Evolutionary conservation across 2,888 invertebrate genomes (phyloP), one percentile per base, ranked within the genome.

Genomic region (Esperia sulphurella): DNA sequence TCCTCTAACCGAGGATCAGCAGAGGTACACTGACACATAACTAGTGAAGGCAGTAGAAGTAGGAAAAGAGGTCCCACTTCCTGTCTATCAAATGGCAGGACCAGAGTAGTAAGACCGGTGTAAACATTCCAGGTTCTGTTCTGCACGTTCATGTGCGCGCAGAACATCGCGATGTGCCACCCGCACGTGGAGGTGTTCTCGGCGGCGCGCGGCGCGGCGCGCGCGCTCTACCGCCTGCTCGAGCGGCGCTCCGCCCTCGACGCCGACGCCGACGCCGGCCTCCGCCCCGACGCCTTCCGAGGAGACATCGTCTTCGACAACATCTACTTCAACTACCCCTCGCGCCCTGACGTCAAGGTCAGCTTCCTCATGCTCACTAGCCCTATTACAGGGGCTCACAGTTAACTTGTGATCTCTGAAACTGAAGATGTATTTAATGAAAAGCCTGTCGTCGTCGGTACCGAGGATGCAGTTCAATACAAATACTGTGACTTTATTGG

Each of bases 281-380:
- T 93, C 1, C 91, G 83, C 50, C 93, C 93, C 0, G 71, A 82
- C 0, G 55, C 54, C 1, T 89, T 93, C 33, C 71, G 59, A 0
- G 96, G 96, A 0, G 91, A 93, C 44, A 92, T 97, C 38, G 86
- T 90, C 50, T 93, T 96, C 65, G 90, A 92, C 50, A 90, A 93
- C 59, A 85, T 96, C 3, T 90, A 92, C 63, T 97, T 97, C 68
- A 91, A 91, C 43, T 97, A 97, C 71, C 97, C 97, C 0, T 92
- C 95, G 0, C 79, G 97, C 41, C 91, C 93, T 14, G 94, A 95
- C 65, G 93, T 95, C 0, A 91, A 92, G 83, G 93, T 93, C 52
- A 54, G 45, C 10, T 40, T 29, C 14, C 33, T 6, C 33, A 33
- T 10, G 2, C 9, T 33, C 21, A 21, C n/a, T n/a, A n/a, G n/a